These are phyloP conservation scores for Enteromius afrohamiltoni DNA, from an alignment of 2,797 vertebrate species.

Conservation along the genomic window DNA sequence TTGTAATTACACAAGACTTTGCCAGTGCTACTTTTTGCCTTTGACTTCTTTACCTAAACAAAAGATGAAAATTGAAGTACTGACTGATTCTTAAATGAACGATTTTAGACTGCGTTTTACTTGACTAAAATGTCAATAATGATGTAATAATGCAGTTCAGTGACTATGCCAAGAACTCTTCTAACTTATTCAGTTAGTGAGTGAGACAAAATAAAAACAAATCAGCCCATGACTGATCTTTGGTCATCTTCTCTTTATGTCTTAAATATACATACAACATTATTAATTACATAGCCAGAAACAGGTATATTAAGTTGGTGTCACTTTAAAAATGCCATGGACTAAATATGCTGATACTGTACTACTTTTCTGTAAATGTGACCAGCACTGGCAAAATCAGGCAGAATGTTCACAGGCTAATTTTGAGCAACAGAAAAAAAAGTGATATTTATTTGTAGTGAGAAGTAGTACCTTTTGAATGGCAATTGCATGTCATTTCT, in stretches of 20 bases:
- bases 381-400: not conserved
- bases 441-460: no score
- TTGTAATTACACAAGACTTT: not conserved
- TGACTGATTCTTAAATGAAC: not conserved
- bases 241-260: not conserved
- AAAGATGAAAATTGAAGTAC: not conserved
- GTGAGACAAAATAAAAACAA: not conserved
- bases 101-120: not conserved
- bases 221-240: not conserved
- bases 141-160: not conserved
- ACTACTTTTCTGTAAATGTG: not conserved
- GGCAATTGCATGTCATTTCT: no score
- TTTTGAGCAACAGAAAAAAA: no score
- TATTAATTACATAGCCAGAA: not conserved
- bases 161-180: not conserved
- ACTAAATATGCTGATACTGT: not conserved
- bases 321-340: not conserved
- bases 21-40: not conserved
- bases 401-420: not conserved
- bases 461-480: no score
- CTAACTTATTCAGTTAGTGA: not conserved
- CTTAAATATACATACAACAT: not conserved
- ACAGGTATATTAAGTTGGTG: not conserved
- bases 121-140: not conserved
- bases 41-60: not conserved